Evolutionary conservation across 2,113 vertebrate genomes (phyloP).

Genomic region (Hippoglossus stenolepis): DNA sequence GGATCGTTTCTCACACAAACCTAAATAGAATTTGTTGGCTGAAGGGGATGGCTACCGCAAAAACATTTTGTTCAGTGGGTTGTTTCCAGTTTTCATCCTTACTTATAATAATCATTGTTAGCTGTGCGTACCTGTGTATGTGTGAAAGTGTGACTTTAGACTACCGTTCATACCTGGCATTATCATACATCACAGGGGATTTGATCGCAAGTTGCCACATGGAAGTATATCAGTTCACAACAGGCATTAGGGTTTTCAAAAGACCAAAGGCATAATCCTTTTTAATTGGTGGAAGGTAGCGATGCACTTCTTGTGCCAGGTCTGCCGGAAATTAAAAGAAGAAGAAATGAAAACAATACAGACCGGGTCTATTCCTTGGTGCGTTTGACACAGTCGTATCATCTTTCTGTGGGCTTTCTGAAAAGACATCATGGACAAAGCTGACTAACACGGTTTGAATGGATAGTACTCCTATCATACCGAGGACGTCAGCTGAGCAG

Average conservation of each 20-base stretch:
- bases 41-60: too few relatives aligned
- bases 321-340: not conserved
- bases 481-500: not conserved
- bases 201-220: not conserved
- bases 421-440: not conserved
- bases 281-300: not conserved
- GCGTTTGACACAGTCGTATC: too few relatives aligned
- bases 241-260: not conserved
- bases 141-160: conserved; percentile 8
- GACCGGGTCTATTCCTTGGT: not conserved
- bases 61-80: not conserved
- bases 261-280: not conserved
- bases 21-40: conserved; percentile 29
- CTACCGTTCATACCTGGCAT: not conserved
- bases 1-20: conserved; percentile 41
- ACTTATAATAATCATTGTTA: conserved; percentile 16
- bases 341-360: not conserved
- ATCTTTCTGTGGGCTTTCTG: not conserved
- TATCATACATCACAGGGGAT: not conserved
- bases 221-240: not conserved
- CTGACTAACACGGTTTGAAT: not conserved
- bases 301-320: not conserved
- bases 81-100: conserved; percentile 18
- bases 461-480: not conserved
- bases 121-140: conserved; percentile 6